Base-by-base conservation (phyloP, 2,888 invertebrate species). In the Eretmocerus hayati region DNA sequence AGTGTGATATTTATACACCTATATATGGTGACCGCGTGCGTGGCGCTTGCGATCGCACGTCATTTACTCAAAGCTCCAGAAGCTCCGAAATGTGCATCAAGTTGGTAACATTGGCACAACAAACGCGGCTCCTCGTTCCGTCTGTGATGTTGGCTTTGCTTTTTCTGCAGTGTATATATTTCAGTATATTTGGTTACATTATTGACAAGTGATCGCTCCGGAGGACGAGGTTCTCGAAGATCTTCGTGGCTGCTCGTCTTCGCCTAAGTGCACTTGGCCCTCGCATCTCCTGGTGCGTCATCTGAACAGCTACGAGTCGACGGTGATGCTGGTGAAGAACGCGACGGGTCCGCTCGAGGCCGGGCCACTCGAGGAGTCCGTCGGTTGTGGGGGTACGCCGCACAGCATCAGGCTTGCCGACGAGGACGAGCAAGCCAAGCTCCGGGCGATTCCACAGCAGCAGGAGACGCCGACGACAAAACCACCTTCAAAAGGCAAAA, bases 381-480 rank as follows among this genome's bases (percentile, higher is more conserved):
- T 6, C 36, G 18, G n/a, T 15, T 4, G n/a, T 13, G 3, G 16
- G 20, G 58, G 65, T 15, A 67, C 68, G 5, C 67, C 67, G 2
- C 68, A 68, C 53, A 61, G 65, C 18, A 68, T 68, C 49, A 67
- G 68, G 44, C 65, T 68, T 61, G 63, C 63, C 15, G 59, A 56
- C 41, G 55, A 37, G 20, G 59, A 59, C 15, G 52, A 53, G 42
- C 48, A 53, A 9, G 19, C 36, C 13, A 33, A 19, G 11, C 37
- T 13, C 37, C 5, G 13, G 37, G 16, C 16, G 16, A 35, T 18
- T 22, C 15, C 6, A 16, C 23, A 23, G n/a, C 15, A 26, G 26
- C 16, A 11, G 9, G 21, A n/a, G 6, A 36, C 9, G 20, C 37
- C 4, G 37, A 13, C 5, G n/a, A 5, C n/a, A 13, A n/a, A 33